These are phyloP conservation scores for Ataeniobius toweri DNA, from an alignment of 2,797 vertebrate genomes.

Conservation along the genomic window DNA sequence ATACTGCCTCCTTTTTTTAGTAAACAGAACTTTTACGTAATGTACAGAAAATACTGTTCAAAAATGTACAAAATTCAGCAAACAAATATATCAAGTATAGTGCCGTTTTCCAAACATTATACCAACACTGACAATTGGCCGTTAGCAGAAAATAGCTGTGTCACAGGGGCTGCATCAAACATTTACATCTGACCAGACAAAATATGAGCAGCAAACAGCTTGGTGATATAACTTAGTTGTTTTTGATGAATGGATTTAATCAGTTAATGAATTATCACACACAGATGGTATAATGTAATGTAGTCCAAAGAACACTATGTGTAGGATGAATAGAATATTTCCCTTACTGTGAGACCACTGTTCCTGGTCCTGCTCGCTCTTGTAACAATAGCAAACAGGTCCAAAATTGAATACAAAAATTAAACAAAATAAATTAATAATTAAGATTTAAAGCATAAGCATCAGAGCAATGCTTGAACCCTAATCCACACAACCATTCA, in stretches of 20 bases:
- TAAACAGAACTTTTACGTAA: conserved; percentile 80
- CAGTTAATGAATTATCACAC: conserved; percentile 32
- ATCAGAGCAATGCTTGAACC: conserved; percentile 42
- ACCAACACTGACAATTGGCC: conserved; percentile 51
- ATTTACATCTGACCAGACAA: conserved; percentile 19
- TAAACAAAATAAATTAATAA: conserved; percentile 19
- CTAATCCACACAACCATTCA: conserved; percentile 45
- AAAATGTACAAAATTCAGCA: conserved; percentile 84
- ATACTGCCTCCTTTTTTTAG: conserved; percentile 73
- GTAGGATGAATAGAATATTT: conserved; percentile 37
- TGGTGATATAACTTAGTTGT: conserved; percentile 38
- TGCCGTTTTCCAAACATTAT: conserved; percentile 53
- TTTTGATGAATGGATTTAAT: conserved; percentile 30
- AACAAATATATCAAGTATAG: conserved; percentile 79
- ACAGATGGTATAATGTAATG: conserved; percentile 46
- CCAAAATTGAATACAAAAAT: conserved; percentile 21
- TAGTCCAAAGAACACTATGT: conserved; percentile 36
- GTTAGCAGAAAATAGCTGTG: conserved; percentile 40
- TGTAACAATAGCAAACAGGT: conserved; percentile 37
- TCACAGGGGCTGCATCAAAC: conserved; percentile 51
- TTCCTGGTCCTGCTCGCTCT: conserved; percentile 2
- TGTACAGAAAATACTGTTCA: conserved; percentile 80
- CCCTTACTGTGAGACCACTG: conserved; percentile 35
- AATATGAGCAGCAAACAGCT: conserved; percentile 44
- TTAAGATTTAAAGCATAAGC: conserved; percentile 64